A percentile compares a stretch with the other conserved stretches of the same genome.
These are phyloP conservation scores for Clistopyga incitator DNA, from an alignment of 2,888 invertebrate species.

Conservation along the genomic window DNA sequence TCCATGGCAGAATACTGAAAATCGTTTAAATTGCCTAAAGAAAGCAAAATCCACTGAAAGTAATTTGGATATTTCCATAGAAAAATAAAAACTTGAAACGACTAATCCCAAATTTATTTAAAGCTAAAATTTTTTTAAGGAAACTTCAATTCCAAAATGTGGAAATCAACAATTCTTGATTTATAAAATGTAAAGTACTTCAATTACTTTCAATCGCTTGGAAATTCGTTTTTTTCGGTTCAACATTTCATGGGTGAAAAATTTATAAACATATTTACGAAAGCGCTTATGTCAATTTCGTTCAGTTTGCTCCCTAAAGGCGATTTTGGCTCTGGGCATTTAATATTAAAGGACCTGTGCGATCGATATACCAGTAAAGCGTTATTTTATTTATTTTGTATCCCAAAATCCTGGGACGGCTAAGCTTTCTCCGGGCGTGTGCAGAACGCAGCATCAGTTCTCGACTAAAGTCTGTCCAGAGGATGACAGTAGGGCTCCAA, in stretches of 20 bases:
- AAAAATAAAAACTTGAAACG: no score
- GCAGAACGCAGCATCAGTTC: constrained; percentile 19
- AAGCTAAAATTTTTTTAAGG: no score
- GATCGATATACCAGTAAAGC: constrained; percentile 11
- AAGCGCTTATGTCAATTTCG: background rate
- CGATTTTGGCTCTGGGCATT: background rate
- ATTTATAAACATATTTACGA: background rate
- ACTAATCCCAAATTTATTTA: no score
- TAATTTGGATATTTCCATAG: no score
- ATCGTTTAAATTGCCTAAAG: background rate
- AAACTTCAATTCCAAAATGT: no score
- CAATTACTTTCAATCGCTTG: no score
- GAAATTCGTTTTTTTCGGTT: no score
- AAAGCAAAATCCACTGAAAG: no score
- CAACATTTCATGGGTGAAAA: background rate
- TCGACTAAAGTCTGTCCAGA: constrained; percentile 55
- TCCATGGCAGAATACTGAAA: background rate
- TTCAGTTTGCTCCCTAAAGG: background rate
- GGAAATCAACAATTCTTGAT: no score
- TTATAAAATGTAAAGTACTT: no score
- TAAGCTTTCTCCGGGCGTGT: constrained; percentile 51
- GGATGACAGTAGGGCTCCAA: constrained; percentile 53
- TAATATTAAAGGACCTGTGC: background rate
- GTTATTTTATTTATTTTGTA: constrained; percentile 15
- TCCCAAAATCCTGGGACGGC: constrained; percentile 47